Evolutionary conservation across 2,888 invertebrate genomes (phyloP).

Genomic region (Acanthococcus lagerstroemiae): DNA sequence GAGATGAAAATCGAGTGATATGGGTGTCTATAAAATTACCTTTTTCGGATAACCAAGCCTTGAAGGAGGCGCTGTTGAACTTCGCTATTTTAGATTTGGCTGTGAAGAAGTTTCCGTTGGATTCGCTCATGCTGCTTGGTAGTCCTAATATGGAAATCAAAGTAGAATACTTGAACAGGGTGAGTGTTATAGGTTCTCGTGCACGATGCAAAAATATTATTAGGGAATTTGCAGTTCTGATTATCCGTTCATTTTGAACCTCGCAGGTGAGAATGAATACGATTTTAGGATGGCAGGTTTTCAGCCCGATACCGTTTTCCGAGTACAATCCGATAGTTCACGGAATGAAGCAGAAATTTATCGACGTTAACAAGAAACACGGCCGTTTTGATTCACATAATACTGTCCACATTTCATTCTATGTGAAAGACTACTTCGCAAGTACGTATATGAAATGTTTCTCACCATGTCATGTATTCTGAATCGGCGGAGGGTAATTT

Average conservation of each 20-base stretch:
- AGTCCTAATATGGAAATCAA: conserved; percentile 60
- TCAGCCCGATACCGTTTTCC: conserved; percentile 81
- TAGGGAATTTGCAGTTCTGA: no score
- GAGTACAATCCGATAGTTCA: conserved; percentile 66
- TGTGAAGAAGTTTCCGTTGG: conserved; percentile 57
- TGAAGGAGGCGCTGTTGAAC: conserved; percentile 39
- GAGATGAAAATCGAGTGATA: conserved; percentile 55
- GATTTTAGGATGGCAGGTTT: conserved; percentile 77
- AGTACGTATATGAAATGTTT: conserved; percentile 45
- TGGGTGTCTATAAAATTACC: conserved; percentile 61
- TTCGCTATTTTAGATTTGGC: conserved; percentile 59
- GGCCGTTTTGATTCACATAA: conserved; percentile 71
- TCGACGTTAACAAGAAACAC: conserved; percentile 60
- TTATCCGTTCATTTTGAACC: no score
- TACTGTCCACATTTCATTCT: conserved; percentile 66
- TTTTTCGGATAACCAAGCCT: conserved; percentile 30
- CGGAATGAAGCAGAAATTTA: conserved; percentile 43
- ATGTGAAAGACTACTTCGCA: conserved; percentile 66
- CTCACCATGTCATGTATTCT: no score
- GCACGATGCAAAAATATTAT: no score
- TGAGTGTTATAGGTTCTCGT: no score
- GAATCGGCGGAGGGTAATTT: no score
- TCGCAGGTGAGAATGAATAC: conserved; percentile 87
- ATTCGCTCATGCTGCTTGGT: conserved; percentile 60
- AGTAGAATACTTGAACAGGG: conserved; percentile 80